Base-by-base conservation (phyloP, 2,888 invertebrate genomes). In the Eupithecia vulgata region DNA sequence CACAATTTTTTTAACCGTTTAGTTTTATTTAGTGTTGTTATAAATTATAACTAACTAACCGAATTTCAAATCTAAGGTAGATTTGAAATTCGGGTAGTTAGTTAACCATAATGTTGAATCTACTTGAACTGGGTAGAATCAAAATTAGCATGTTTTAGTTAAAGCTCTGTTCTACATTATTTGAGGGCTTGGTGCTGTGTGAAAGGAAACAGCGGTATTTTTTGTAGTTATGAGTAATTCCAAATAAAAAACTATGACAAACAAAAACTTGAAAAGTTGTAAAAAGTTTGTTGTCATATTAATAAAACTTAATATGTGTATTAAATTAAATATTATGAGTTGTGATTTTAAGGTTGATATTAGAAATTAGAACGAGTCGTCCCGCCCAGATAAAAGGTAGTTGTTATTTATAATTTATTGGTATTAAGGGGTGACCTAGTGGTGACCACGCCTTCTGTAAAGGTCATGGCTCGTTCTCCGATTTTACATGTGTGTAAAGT, bases 401-500 rank as follows among this genome's bases (percentile, higher is more conserved):
- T 64, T 64, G 12, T 12, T 65, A 42, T 35, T 64, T 40, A 25
- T 65, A 42, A 65, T 65, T 42, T 40, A 65, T 65, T 40, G 40
- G 5, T 42, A 64, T 25, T 17, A 59, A 25, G 68, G 68, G 68
- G 68, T 68, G 67, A 68, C 64, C 68, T 45, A 37, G 42, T 64
- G 40, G 37, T 48, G 64, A 68, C 72, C 72, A 72, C 72, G 72
- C 72, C 72, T 68, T 30, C 17, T 25, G 25, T 45, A 62, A 67
- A 64, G 62, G 64, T 68, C 68, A 72, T 35, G 67, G 67, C 10
- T 42, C 37, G 12, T 37, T 40, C 37, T 8, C n/a, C 48, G 35
- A 69, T 52, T 37, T 40, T 52, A 42, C 10, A 57, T 30, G 48
- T 48, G 8, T 48, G n/a, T 48, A 21, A 3, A 48, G 48, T 48